Evolutionary conservation across 2,797 vertebrate genomes (phyloP).

Genomic region (Prionace glauca): DNA sequence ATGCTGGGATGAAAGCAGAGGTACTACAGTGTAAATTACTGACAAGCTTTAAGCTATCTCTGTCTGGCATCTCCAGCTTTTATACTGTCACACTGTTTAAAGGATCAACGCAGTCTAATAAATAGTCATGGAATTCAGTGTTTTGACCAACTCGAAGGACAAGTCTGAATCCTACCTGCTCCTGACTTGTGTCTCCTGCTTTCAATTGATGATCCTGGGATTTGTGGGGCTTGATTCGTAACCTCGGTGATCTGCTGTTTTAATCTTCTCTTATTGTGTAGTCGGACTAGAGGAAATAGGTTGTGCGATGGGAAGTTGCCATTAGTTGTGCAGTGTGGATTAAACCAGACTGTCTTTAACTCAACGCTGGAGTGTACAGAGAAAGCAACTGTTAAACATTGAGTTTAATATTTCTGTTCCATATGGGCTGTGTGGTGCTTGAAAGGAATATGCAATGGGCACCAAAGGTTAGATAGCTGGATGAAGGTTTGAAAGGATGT

Average conservation of each 20-base stretch:
- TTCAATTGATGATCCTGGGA: neutral
- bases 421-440: neutral
- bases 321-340: neutral
- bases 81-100: slow-evolving; percentile 16
- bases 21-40: slow-evolving; percentile 6
- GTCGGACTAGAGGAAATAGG: neutral
- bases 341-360: neutral
- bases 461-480: neutral
- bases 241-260: neutral
- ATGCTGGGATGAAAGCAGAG: neutral
- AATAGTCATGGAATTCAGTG: slow-evolving; percentile 5
- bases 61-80: neutral
- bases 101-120: neutral
- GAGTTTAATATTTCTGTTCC: neutral
- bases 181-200: neutral
- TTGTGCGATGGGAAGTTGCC: neutral
- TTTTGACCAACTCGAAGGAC: neutral
- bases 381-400: neutral
- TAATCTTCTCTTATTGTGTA: neutral
- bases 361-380: neutral
- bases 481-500: neutral
- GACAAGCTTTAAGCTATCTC: slow-evolving; percentile 31
- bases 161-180: neutral
- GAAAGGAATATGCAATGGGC: neutral
- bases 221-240: neutral